Evolutionary conservation across 2,797 vertebrate genomes (phyloP).

Genomic region (Danio tinwini): DNA sequence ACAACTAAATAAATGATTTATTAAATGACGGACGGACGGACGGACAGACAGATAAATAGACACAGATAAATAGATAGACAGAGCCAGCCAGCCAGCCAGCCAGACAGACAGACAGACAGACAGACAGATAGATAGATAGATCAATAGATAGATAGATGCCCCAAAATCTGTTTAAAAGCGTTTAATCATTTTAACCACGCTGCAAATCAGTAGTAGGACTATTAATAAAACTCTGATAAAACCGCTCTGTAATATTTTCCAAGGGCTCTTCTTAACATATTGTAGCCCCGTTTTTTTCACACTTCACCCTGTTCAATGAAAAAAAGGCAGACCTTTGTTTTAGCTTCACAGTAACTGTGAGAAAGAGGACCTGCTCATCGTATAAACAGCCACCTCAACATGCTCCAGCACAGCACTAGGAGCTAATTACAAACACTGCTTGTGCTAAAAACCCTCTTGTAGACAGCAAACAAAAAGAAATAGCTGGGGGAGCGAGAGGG

Average conservation of each 20-base stretch:
- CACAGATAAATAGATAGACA: too few species aligned
- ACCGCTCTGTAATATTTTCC: conserved; percentile 81
- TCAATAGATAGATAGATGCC: too few species aligned
- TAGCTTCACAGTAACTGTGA: conserved; percentile 84
- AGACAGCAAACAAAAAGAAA: conserved; percentile 86
- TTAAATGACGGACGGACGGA: too few species aligned
- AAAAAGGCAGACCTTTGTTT: conserved; percentile 86
- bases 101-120: too few species aligned
- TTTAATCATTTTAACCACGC: conserved; percentile 68
- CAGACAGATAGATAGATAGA: too few species aligned
- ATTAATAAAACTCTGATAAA: conserved; percentile 75
- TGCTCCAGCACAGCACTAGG: conserved; percentile 90
- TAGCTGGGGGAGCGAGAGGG: conserved; percentile 58
- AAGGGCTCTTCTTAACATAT: conserved; percentile 75
- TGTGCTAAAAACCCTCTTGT: conserved; percentile 89
- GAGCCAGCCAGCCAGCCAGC: too few species aligned
- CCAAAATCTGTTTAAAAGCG: conserved; percentile 61
- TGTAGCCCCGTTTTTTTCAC: conserved; percentile 73
- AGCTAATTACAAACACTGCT: conserved; percentile 97
- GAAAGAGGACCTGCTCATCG: conserved; percentile 82
- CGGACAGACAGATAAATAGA: too few species aligned
- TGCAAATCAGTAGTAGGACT: conserved; percentile 67
- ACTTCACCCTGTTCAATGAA: conserved; percentile 71
- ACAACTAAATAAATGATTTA: too few species aligned
- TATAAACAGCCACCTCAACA: conserved; percentile 90